These are phyloP conservation scores for Rhabdornis inornatus DNA, from an alignment of 2,113 vertebrate genomes.

Conservation along the genomic window DNA sequence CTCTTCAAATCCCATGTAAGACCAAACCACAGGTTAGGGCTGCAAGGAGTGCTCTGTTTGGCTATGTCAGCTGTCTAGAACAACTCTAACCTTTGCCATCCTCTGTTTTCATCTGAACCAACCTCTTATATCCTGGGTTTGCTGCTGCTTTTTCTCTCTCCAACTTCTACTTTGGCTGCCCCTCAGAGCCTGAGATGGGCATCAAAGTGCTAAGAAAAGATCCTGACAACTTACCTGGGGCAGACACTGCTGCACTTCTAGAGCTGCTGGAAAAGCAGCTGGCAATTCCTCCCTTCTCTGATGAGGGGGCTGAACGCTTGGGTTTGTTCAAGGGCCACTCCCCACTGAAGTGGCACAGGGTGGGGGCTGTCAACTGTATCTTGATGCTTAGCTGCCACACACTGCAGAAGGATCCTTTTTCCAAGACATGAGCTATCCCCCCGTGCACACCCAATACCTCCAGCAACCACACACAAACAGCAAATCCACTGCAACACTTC, in stretches of 20 bases:
- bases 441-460: accelerated
- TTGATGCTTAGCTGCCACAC: background rate
- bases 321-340: background rate
- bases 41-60: background rate
- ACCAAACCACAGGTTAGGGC: background rate
- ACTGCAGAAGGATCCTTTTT: background rate
- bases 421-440: background rate
- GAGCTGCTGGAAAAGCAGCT: background rate
- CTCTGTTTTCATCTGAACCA: background rate
- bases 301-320: background rate
- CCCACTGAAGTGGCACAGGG: background rate
- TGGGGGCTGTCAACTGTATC: background rate
- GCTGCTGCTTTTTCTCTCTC: background rate
- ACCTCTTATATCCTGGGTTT: background rate
- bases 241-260: background rate
- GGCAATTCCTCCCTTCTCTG: background rate
- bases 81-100: background rate
- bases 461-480: background rate
- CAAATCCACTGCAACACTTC: background rate
- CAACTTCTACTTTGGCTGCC: background rate
- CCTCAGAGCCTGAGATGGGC: background rate
- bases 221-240: background rate
- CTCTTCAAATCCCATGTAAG: background rate
- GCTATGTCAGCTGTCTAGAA: accelerated
- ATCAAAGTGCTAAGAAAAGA: background rate